These are phyloP conservation scores for Dysdera silvatica DNA, from an alignment of 1,140 invertebrate genomes.

Conservation along the genomic window DNA sequence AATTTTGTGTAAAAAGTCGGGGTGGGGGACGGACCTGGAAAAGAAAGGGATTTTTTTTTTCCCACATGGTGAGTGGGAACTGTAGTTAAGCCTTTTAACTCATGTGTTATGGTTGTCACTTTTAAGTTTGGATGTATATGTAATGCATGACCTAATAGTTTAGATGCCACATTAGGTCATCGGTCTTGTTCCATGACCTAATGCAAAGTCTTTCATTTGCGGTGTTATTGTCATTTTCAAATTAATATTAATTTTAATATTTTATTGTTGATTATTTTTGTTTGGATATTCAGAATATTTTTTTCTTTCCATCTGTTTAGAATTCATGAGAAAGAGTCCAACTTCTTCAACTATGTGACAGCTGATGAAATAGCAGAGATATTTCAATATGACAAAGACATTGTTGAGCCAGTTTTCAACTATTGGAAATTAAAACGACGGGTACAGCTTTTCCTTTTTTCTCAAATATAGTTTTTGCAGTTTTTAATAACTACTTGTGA, in stretches of 20 bases:
- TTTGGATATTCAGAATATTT: conserved; percentile 9
- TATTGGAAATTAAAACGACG: conserved; percentile 82
- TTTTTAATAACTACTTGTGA: neutral
- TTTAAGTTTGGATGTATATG: too few species aligned
- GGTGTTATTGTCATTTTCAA: neutral
- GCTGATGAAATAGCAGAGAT: conserved; percentile 11
- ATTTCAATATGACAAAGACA: conserved; percentile 3
- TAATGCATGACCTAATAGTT: too few species aligned
- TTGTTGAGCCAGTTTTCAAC: conserved; percentile 18
- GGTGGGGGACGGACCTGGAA: too few species aligned
- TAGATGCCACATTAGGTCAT: too few species aligned
- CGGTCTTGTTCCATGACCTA: too few species aligned
- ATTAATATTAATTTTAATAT: conserved; percentile 28
- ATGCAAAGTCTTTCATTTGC: too few species aligned
- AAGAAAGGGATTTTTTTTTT: too few species aligned
- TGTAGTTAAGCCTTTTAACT: too few species aligned
- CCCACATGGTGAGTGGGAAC: too few species aligned
- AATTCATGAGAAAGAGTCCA: conserved; percentile 67
- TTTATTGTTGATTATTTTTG: conserved; percentile 13
- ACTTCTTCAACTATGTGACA: conserved; percentile 28
- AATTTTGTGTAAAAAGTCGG: too few species aligned
- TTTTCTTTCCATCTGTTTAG: conserved; percentile 52
- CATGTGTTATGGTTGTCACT: too few species aligned
- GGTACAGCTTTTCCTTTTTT: conserved; percentile 34
- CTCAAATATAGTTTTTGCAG: neutral